Evolutionary conservation across 2,888 invertebrate species (phyloP), one percentile per base, ranked within the genome.

Genomic region (Campoplex capitator): DNA sequence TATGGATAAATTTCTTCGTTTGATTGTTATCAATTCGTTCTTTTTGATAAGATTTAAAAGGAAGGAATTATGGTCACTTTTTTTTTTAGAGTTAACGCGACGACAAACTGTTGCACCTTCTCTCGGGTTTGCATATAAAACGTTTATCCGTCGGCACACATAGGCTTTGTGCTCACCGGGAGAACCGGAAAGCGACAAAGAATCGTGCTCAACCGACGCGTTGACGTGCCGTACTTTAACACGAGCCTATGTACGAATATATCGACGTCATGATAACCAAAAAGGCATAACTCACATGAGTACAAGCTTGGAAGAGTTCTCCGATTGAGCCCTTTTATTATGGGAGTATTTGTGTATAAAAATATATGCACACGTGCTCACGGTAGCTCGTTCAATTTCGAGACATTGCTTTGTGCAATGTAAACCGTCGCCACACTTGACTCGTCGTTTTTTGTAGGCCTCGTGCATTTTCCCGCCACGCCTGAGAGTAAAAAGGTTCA

Each of bases 101-200:
- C 74, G 81, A 82, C 88, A 88, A 88, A 88, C 88, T 88, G 88
- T 88, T 88, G 88, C 88, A 62, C 73, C 77, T 42, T 13, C 70
- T 62, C 67, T 68, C 67, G 45, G 38, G 35, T 54, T 51, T 73
- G 73, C 38, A 38, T 73, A 68, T 73, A 76, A 70, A 84, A 70
- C 67, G 82, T 71, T 70, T 62, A 75, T 76, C 79, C 80, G 81
- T 78, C 74, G 83, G 78, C 78, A 45, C 45, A 62, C 42, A 54
- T 54, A 35, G 62, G 62, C 58, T 83, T 82, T 82, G 74, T 86
- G 78, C 58, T 48, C 58, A 78, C 62, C 77, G 54, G 48, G 68
- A 45, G 58, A 74, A 67, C 82, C 76, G 76, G 82, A 76, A 76
- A 83, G 35, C 58, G 35, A 70, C 51, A 71, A 45, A 58, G 83